Evolutionary conservation across 2,888 invertebrate genomes (phyloP).

Genomic region (Ophonus ardosiacus): DNA sequence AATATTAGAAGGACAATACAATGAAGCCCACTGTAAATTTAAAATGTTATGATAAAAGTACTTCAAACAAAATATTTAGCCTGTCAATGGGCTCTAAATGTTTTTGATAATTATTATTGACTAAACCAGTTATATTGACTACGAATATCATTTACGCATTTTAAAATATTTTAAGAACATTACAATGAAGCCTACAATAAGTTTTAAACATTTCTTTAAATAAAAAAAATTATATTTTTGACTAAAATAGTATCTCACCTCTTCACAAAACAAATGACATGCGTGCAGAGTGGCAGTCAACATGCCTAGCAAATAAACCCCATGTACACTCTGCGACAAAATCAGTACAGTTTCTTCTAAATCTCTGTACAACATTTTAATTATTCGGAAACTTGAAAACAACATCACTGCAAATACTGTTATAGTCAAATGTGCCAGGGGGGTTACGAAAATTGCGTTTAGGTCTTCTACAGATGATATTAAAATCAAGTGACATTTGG

Average conservation of each 20-base stretch:
- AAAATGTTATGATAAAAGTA: too few species aligned
- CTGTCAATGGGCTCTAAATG: too few species aligned
- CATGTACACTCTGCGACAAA: background rate
- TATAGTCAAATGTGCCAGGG: background rate
- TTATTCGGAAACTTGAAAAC: background rate
- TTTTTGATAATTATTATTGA: too few species aligned
- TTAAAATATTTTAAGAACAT: too few species aligned
- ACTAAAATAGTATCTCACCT: background rate
- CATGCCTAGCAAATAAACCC: background rate
- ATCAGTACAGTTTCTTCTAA: background rate
- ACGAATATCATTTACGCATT: too few species aligned
- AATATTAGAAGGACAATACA: too few species aligned
- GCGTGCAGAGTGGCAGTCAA: conserved; percentile 15
- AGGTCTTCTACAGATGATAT: background rate
- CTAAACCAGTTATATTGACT: too few species aligned
- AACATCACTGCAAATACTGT: background rate
- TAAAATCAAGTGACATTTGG: background rate
- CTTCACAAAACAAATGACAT: background rate
- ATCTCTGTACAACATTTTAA: conserved; percentile 1
- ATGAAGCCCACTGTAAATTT: too few species aligned
- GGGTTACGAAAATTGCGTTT: background rate
- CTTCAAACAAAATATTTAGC: too few species aligned
- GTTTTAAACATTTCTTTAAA: background rate
- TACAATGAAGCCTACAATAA: too few species aligned
- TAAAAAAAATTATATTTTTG: background rate